Evolutionary conservation across 2,888 invertebrate species (phyloP).

Genomic region (Bellardia bayeri): DNA sequence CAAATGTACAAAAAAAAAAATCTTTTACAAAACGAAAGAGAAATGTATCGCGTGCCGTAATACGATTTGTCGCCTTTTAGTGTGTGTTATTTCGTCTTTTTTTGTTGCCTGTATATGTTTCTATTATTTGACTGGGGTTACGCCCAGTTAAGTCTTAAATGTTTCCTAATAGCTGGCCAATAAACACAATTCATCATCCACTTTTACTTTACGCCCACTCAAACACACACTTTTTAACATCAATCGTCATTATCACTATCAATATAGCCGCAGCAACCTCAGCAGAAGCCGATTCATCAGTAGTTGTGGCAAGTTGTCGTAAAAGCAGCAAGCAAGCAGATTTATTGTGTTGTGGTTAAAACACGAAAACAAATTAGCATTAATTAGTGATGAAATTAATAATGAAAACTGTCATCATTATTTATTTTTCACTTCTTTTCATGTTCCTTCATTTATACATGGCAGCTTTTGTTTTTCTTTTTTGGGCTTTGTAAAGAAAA

Average conservation of each 20-base stretch:
- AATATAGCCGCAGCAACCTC: conserved; percentile 16
- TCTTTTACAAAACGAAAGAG: neutral
- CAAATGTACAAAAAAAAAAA: conserved; percentile 4
- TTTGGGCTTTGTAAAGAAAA: neutral
- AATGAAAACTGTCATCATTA: conserved; percentile 71
- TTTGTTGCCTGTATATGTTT: neutral
- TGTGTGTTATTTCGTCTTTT: conserved; percentile 22
- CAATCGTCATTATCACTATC: conserved; percentile 10
- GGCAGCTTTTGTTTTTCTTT: neutral
- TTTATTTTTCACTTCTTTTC: conserved; percentile 49
- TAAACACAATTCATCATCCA: conserved; percentile 72
- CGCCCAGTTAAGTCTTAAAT: conserved; percentile 73
- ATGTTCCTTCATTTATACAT: neutral
- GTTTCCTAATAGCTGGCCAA: conserved; percentile 75
- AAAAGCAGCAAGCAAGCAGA: conserved; percentile 4
- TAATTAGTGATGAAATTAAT: conserved; percentile 70
- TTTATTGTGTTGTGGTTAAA: conserved; percentile 50
- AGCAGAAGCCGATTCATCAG: conserved; percentile 4
- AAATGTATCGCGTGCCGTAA: conserved; percentile 57
- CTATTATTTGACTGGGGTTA: conserved; percentile 56
- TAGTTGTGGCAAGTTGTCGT: conserved; percentile 24
- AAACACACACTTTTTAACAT: conserved; percentile 4
- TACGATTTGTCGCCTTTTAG: conserved; percentile 65
- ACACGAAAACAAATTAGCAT: conserved; percentile 70
- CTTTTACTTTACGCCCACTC: conserved; percentile 1